Conservation (phyloP, 2,888 invertebrate species). For the Drosophila setosimentum region DNA sequence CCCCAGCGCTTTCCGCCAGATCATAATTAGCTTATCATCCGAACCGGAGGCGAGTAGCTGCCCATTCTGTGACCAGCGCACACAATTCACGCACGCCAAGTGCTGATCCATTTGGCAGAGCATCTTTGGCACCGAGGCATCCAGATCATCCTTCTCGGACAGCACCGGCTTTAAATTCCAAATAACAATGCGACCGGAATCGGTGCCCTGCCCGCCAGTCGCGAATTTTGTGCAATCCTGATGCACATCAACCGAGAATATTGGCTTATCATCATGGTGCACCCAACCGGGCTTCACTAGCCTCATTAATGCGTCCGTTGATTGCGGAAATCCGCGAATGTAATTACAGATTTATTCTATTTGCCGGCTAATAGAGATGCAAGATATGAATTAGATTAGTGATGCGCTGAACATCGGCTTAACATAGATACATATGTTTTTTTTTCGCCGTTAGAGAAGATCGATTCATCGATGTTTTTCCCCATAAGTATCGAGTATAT, state of each 20-base stretch:
- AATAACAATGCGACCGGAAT: constrained; percentile 96
- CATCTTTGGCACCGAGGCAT: constrained; percentile 95
- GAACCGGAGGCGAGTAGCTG: constrained; percentile 96
- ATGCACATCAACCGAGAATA: constrained; percentile 98
- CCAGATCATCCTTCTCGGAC: constrained; percentile 91
- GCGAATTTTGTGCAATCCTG: constrained; percentile 98
- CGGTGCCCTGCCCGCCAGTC: constrained; percentile 96
- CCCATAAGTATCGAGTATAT: not conserved
- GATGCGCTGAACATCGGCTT: not conserved
- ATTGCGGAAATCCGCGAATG: constrained; percentile 22
- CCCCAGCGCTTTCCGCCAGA: constrained; percentile 91
- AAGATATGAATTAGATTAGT: too few species aligned
- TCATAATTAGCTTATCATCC: constrained; percentile 97
- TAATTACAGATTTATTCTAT: constrained; percentile 13
- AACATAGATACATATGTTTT: not conserved
- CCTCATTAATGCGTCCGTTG: constrained; percentile 88
- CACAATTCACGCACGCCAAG: constrained; percentile 98
- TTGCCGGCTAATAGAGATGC: constrained; percentile 38
- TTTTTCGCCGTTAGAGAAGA: not conserved
- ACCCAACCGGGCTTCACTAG: constrained; percentile 96
- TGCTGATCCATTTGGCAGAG: constrained; percentile 99
- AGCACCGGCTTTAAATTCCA: constrained; percentile 97
- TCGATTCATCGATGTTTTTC: not conserved
- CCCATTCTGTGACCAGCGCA: constrained; percentile 97
- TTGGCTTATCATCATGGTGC: constrained; percentile 96